Conservation (phyloP, 1,140 invertebrate species). For the Triops longicaudatus region DNA sequence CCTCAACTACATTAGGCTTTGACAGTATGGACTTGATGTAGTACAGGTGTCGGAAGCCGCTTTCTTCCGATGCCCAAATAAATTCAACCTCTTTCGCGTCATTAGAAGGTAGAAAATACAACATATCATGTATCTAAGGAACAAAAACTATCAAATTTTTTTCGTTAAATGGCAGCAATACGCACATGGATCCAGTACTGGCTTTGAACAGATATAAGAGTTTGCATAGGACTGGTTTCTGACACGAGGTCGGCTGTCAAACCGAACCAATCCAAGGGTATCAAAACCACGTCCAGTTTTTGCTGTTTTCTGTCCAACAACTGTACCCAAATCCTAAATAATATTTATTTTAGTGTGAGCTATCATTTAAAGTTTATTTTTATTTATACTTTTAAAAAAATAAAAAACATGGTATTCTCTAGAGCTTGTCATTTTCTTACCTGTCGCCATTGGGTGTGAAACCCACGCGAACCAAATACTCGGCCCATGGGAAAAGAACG, state of each 20-base stretch:
- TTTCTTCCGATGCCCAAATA: conserved; percentile 87
- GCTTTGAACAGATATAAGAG: conserved; percentile 20
- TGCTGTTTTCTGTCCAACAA: conserved; percentile 77
- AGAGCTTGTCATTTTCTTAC: conserved; percentile 49
- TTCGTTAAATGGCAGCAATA: neutral
- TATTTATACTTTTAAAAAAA: no score
- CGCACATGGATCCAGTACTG: conserved; percentile 27
- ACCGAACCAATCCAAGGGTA: conserved; percentile 37
- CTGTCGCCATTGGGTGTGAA: conserved; percentile 82
- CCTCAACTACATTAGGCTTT: neutral
- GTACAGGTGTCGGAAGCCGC: conserved; percentile 85
- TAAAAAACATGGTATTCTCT: no score
- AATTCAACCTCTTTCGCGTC: conserved; percentile 56
- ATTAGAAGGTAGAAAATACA: conserved; percentile 66
- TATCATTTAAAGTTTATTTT: no score
- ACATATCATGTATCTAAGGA: conserved; percentile 65
- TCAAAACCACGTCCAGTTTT: conserved; percentile 53
- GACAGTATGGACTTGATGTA: conserved; percentile 45
- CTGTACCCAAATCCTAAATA: conserved; percentile 77
- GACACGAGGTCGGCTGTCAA: neutral
- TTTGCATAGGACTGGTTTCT: conserved; percentile 22
- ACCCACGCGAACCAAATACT: conserved; percentile 85
- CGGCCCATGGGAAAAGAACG: conserved; percentile 78
- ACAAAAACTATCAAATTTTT: conserved; percentile 21
- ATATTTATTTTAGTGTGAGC: neutral